A percentile compares a stretch with the other conserved stretches of the same genome.
Conservation (phyloP, 2,113 vertebrate species). For the Leptobrachium ailaonicum region DNA sequence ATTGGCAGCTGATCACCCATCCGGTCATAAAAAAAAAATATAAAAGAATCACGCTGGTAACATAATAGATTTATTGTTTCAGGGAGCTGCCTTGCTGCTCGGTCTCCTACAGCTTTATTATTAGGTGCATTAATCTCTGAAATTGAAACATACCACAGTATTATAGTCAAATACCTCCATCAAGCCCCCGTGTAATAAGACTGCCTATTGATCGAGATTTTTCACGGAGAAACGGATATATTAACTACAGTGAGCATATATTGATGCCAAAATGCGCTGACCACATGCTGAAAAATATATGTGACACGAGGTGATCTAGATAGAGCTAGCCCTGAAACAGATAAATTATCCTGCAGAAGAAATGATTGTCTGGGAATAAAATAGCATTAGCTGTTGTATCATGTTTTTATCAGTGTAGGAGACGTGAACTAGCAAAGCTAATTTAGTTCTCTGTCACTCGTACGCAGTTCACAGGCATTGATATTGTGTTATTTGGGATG, state of each 20-base stretch:
- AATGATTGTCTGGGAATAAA: slow-evolving; percentile 32
- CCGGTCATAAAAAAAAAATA: neutral
- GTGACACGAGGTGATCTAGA: slow-evolving; percentile 35
- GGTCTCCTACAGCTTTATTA: slow-evolving; percentile 13
- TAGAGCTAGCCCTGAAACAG: slow-evolving; percentile 18
- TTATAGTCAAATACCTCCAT: slow-evolving; percentile 34
- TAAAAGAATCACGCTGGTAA: neutral
- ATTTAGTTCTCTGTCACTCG: slow-evolving; percentile 47
- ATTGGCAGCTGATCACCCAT: slow-evolving; percentile 3
- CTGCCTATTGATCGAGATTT: slow-evolving; percentile 33
- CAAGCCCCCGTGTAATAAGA: slow-evolving; percentile 17
- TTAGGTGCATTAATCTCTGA: slow-evolving; percentile 16
- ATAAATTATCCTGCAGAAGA: slow-evolving; percentile 29
- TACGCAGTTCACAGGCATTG: slow-evolving; percentile 34
- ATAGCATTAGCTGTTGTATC: slow-evolving; percentile 28
- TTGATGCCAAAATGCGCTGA: slow-evolving; percentile 21
- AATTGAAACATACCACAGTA: slow-evolving; percentile 28
- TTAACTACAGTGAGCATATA: slow-evolving; percentile 22
- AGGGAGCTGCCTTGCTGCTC: neutral
- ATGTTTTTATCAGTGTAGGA: slow-evolving; percentile 35
- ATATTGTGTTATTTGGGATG: slow-evolving; percentile 31
- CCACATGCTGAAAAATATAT: slow-evolving; percentile 32
- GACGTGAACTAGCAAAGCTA: slow-evolving; percentile 36
- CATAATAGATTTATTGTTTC: slow-evolving; percentile 16
- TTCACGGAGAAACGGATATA: slow-evolving; percentile 22